Evolutionary conservation across 2,888 invertebrate species (phyloP).

Genomic region (Drosophila cyrtoloma): DNA sequence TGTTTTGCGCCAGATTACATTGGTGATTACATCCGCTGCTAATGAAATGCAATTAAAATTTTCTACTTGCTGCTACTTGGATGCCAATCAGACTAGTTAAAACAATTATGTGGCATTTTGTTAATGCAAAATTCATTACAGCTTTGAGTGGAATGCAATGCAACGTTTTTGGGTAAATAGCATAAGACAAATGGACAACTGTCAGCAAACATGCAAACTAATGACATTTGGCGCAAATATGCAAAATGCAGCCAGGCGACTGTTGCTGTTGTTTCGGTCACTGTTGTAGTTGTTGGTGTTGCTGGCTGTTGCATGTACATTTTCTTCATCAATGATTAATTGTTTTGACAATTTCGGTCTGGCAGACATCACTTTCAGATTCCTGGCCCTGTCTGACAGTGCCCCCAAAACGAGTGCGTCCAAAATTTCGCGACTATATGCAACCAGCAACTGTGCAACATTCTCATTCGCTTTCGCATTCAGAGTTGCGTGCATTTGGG

Average conservation of each 20-base stretch:
- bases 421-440: conserved; percentile 46
- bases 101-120: conserved; percentile 40
- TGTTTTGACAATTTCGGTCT: conserved; percentile 76
- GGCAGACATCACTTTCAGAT: conserved; percentile 62
- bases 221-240: conserved; percentile 64
- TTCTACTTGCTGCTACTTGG: conserved; percentile 3
- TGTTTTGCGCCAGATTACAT: background rate
- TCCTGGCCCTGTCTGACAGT: conserved; percentile 47
- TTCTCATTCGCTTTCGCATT: conserved; percentile 16
- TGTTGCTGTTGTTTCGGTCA: conserved; percentile 9
- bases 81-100: conserved; percentile 24
- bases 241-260: conserved; percentile 44
- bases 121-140: conserved; percentile 36
- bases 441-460: conserved; percentile 37
- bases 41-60: conserved; percentile 13
- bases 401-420: conserved; percentile 40
- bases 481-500: conserved; percentile 40
- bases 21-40: background rate
- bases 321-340: conserved; percentile 81
- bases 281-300: conserved; percentile 12
- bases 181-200: conserved; percentile 30
- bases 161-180: conserved; percentile 9
- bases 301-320: conserved; percentile 60
- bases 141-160: conserved; percentile 22
- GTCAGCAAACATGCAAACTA: conserved; percentile 41